Evolutionary conservation across 2,797 vertebrate species (phyloP), one percentile per base, ranked within the genome.

Genomic region (Pempheris klunzingeri): DNA sequence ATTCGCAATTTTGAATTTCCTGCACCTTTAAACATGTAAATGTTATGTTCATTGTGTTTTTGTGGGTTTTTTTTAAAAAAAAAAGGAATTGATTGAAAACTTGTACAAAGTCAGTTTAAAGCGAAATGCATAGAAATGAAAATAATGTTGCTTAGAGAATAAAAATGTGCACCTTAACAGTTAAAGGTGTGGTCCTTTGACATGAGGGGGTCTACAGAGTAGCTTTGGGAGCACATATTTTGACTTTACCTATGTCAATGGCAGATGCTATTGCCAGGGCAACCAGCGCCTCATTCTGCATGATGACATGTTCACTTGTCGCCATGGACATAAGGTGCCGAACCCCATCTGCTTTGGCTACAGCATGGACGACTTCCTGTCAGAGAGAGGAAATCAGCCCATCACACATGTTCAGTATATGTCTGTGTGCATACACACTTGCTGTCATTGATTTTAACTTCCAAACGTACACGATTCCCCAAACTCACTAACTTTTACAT

Each of bases 251-350:
- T 47, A 96, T 94, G 81, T 96, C 92, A 1, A 96, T 94, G 47
- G 96, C 93, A 49, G 96, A 96, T 20, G 96, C 96, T 65, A 97
- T 96, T 18, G 96, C 94, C 90, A 98, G 83, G 52, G 97, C 95
- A 22, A 95, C 95, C 83, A 97, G 88, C 63, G 97, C 97, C 87
- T 98, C 96, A 7, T 97, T 98, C 92, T 98, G 97, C 94, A 95
- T 96, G 90, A 96, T 96, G 80, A 95, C 90, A 0, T 98, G 95
- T 71, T 97, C 91, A 0, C 96, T 97, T 44, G 92, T 96, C 83
- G 96, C 95, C 97, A 98, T 97, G 76, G 95, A 94, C 85, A 97
- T 95, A 13, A 98, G 95, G 78, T 97, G 96, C 74, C 94, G 96
- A 74, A 97, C 85, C 78, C 96, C 97, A 74, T 95, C 92, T 46